A percentile compares a stretch with the other conserved stretches of the same genome.
These are phyloP conservation scores for Sebastes melanostomus DNA, from an alignment of 2,797 vertebrate species.

Conservation along the genomic window DNA sequence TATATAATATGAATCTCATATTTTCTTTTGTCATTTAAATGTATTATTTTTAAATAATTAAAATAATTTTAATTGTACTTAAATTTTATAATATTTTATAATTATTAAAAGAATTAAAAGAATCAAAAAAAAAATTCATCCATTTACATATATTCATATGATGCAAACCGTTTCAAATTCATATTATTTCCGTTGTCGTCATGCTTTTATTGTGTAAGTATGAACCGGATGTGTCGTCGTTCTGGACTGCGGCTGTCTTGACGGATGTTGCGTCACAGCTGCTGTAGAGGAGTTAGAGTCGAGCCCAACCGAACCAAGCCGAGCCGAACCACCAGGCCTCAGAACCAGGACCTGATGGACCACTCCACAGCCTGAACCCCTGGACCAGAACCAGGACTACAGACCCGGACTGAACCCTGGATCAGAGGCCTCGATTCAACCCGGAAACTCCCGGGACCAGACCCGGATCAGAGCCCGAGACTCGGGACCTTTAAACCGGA, in stretches of 20 bases:
- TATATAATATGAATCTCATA: too few species aligned
- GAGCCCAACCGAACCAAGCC: neutral
- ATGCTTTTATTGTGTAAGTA: slow-evolving; percentile 31
- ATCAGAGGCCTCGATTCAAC: neutral
- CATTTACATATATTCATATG: too few species aligned
- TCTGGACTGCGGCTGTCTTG: neutral
- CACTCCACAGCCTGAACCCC: neutral
- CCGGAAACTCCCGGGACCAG: neutral
- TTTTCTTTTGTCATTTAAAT: too few species aligned
- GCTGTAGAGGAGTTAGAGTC: slow-evolving; percentile 42
- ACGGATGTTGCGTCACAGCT: slow-evolving; percentile 69
- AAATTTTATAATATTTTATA: too few species aligned
- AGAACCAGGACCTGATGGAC: slow-evolving; percentile 30
- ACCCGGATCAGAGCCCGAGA: neutral
- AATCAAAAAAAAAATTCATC: too few species aligned
- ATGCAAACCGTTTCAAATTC: too few species aligned
- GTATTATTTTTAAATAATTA: too few species aligned
- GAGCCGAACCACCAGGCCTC: slow-evolving; percentile 27
- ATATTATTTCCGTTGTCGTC: too few species aligned
- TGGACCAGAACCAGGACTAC: neutral
- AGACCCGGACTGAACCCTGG: neutral
- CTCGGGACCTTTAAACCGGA: neutral
- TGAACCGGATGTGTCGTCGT: slow-evolving; percentile 5
- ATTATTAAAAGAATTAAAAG: too few species aligned
- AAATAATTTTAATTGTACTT: too few species aligned